Evolutionary conservation across 2,888 invertebrate species (phyloP).

Genomic region (Magallana nippona): DNA sequence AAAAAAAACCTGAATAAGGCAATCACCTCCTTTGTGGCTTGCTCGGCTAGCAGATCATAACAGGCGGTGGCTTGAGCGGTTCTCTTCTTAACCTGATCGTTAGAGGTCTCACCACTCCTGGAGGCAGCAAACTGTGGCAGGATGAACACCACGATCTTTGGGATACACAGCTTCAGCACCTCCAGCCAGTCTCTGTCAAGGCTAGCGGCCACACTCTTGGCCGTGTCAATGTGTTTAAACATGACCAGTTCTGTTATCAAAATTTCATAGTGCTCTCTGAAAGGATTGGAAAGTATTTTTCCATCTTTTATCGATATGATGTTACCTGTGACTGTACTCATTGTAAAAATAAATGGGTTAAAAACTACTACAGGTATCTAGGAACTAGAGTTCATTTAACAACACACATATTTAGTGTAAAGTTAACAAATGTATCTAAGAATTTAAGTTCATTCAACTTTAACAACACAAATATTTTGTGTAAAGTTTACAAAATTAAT

Average conservation of each 20-base stretch:
- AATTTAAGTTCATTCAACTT: no score
- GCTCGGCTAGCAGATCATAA: slow-evolving; percentile 65
- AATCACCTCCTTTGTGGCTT: slow-evolving; percentile 66
- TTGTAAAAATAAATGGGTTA: no score
- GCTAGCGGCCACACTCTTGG: slow-evolving; percentile 55
- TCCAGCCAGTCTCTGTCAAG: slow-evolving; percentile 54
- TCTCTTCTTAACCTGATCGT: slow-evolving; percentile 55
- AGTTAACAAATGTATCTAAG: background rate
- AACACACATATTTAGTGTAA: background rate
- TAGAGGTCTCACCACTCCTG: slow-evolving; percentile 50
- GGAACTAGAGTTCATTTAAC: no score
- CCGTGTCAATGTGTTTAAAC: slow-evolving; percentile 56
- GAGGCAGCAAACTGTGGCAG: slow-evolving; percentile 74
- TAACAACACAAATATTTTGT: background rate
- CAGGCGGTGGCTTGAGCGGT: slow-evolving; percentile 61
- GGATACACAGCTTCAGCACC: slow-evolving; percentile 64
- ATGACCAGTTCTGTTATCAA: slow-evolving; percentile 70
- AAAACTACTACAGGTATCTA: no score
- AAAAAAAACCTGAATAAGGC: background rate
- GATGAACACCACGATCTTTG: slow-evolving; percentile 71
- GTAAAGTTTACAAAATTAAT: background rate
- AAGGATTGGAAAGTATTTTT: slow-evolving; percentile 13
- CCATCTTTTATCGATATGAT: no score
- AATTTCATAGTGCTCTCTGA: slow-evolving; percentile 60
- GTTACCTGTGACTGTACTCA: no score